These are phyloP conservation scores for Callinectes sapidus DNA, from an alignment of 2,888 invertebrate species.

Conservation along the genomic window DNA sequence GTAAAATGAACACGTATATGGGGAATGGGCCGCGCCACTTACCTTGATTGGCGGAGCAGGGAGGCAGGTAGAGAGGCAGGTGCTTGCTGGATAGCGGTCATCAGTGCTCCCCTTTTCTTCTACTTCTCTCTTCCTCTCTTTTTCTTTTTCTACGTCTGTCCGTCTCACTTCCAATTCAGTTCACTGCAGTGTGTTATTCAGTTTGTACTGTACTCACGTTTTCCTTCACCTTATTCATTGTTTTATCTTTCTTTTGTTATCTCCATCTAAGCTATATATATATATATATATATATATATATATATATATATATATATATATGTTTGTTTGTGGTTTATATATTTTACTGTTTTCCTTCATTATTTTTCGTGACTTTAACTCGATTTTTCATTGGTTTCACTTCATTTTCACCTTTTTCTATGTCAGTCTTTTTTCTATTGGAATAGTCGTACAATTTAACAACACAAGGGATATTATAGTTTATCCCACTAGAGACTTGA, in stretches of 20 bases:
- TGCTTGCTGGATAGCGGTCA: conserved; percentile 8
- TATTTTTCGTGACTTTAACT: background rate
- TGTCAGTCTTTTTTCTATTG: too few relatives aligned
- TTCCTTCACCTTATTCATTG: background rate
- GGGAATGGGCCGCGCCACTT: background rate
- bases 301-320: too few relatives aligned
- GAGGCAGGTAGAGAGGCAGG: background rate
- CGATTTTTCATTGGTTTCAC: background rate
- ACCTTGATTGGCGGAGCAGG: conserved; percentile 24
- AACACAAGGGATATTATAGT: too few relatives aligned
- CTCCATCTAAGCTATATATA: too few relatives aligned
- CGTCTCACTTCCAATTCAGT: background rate
- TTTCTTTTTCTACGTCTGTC: background rate
- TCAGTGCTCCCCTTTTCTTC: background rate
- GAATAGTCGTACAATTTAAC: too few relatives aligned
- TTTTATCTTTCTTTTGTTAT: background rate
- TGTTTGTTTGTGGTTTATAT: too few relatives aligned
- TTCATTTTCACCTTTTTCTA: background rate
- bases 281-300: too few relatives aligned
- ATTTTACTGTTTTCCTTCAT: too few relatives aligned
- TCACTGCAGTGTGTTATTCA: background rate
- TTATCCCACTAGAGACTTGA: too few relatives aligned
- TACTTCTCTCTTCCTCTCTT: background rate
- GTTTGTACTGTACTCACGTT: background rate
- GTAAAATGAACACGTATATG: conserved; percentile 5